Evolutionary conservation across 2,888 invertebrate genomes (phyloP), one percentile per base, ranked within the genome.

Genomic region (Spicauda simplicius): DNA sequence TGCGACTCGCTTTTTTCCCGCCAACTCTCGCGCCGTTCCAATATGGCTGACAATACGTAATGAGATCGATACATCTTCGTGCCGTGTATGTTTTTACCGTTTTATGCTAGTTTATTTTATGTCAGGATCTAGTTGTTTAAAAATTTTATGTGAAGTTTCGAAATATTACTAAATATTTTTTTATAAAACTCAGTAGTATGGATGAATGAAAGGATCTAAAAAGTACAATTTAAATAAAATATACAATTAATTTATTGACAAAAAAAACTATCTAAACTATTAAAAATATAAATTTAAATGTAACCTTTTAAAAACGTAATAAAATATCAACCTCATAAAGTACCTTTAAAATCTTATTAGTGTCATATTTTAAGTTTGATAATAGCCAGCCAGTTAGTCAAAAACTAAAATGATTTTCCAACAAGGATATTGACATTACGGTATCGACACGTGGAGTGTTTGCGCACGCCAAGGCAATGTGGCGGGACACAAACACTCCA

Each of bases 1-100:
- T 72, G 71, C 59, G 69, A 64, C 64, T 64, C 37, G 59, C 33
- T 64, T 70, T 69, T 70, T 69, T 68, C 57, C 61, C 50, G 55
- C 67, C 41, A 53, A 52, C 68, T 68, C 68, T 65, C 65, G 56
- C 65, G 53, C 45, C 57, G 19, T 63, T 69, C 66, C 72, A 72
- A 71, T 58, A 71, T 72, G 72, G 69, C 69, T 66, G 65, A 65
- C 70, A 62, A 68, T 69, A 70, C 66, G 55, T 57, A 69, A 71
- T 67, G 64, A 71, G 71, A 70, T 62, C 66, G 64, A 57, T 70
- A 53, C 54, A 64, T 67, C 58, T 62, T 58, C 53, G 63, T 63
- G 65, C n/a, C n/a, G n/a, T 19, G 14, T 54, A 30, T 18, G 45
- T 63, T 63, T 55, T 66, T 60, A 45, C 54, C 45, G 48, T 25